Conservation (phyloP, 2,797 vertebrate genomes). For the Platyrinchus mystaceus region DNA sequence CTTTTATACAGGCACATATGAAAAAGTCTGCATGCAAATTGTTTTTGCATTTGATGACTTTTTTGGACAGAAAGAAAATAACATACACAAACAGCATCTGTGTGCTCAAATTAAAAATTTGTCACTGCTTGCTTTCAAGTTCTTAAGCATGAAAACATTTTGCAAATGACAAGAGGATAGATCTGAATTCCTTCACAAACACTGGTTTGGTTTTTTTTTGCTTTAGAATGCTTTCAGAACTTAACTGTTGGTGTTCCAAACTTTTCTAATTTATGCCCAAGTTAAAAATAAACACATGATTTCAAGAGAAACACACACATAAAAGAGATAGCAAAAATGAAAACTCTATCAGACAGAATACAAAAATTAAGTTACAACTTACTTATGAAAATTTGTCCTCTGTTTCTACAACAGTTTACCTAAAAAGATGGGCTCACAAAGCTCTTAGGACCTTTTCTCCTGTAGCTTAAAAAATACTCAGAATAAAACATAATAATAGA, state of each 20-base stretch:
- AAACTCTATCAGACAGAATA: neutral
- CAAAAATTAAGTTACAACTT: neutral
- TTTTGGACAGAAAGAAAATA: slow-evolving; percentile 38
- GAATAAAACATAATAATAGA: neutral
- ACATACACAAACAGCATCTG: neutral
- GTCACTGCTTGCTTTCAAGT: slow-evolving; percentile 9
- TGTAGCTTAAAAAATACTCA: neutral
- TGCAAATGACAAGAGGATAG: neutral
- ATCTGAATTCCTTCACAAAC: neutral
- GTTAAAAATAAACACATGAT: neutral
- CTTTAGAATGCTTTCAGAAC: neutral
- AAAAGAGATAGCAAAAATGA: neutral
- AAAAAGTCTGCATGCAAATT: neutral
- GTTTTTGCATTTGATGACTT: slow-evolving; percentile 1
- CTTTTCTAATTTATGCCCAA: neutral
- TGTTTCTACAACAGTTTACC: neutral
- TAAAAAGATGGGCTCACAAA: neutral
- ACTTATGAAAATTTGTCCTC: neutral
- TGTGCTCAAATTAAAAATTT: slow-evolving; percentile 22
- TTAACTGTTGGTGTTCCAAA: neutral
- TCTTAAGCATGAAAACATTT: neutral
- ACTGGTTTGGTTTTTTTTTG: neutral
- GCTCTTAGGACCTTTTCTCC: neutral
- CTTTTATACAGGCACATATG: neutral
- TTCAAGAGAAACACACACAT: neutral